A percentile compares a stretch with the other conserved stretches of the same genome.
Evolutionary conservation across 2,888 invertebrate genomes (phyloP).

Genomic region (Gibbula magus): DNA sequence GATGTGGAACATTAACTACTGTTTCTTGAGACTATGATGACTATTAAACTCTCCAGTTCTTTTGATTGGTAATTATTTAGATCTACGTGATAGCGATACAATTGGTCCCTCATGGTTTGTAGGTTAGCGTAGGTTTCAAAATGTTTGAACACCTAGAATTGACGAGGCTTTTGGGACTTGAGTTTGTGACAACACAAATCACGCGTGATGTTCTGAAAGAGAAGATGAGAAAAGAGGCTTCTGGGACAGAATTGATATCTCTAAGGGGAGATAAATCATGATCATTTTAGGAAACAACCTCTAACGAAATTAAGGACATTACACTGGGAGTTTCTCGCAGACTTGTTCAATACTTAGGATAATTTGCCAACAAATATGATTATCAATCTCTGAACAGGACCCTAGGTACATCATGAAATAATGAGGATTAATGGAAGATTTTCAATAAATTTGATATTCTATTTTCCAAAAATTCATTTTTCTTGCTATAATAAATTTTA

Average conservation of each 20-base stretch:
- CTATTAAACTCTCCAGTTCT: not conserved
- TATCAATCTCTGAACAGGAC: too few species aligned
- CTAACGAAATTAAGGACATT: too few species aligned
- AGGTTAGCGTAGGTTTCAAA: not conserved
- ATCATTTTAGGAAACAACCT: too few species aligned
- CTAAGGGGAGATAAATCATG: conserved; percentile 5
- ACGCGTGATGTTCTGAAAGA: not conserved
- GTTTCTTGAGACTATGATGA: not conserved
- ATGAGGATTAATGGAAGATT: too few species aligned
- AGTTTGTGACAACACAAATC: not conserved
- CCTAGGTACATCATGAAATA: too few species aligned
- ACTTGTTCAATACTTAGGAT: too few species aligned
- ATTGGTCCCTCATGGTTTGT: not conserved
- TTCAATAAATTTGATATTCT: too few species aligned
- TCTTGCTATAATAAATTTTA: too few species aligned
- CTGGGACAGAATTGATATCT: not conserved
- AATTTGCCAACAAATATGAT: too few species aligned
- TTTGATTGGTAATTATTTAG: not conserved
- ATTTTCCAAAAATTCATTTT: too few species aligned
- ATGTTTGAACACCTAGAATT: conserved; percentile 2
- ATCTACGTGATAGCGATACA: not conserved
- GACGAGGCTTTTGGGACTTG: not conserved
- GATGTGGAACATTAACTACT: not conserved
- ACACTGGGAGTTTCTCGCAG: too few species aligned
- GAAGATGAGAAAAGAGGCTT: not conserved